A percentile compares a stretch with the other conserved stretches of the same genome.
These are phyloP conservation scores for Criorhina ranunculi DNA, from an alignment of 2,888 invertebrate species.

Conservation along the genomic window DNA sequence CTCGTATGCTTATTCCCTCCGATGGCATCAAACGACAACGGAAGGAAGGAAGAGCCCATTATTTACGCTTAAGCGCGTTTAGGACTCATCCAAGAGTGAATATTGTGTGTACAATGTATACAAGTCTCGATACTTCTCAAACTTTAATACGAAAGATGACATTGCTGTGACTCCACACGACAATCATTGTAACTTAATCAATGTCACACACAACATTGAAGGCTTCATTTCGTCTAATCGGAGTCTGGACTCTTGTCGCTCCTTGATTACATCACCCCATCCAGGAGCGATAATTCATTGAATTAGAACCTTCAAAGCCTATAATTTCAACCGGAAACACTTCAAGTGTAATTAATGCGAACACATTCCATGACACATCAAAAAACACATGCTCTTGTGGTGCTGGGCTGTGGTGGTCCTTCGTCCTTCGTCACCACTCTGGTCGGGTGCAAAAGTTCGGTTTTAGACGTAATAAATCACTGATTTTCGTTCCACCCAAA, in stretches of 20 bases:
- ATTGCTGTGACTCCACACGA: slow-evolving; percentile 31
- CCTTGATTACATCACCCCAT: slow-evolving; percentile 24
- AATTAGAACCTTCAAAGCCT: slow-evolving; percentile 52
- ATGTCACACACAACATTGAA: slow-evolving; percentile 43
- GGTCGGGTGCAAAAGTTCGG: too few relatives aligned
- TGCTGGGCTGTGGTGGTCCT: not conserved
- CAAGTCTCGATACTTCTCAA: not conserved
- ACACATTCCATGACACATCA: slow-evolving; percentile 28
- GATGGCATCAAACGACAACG: slow-evolving; percentile 1
- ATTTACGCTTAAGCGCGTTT: slow-evolving; percentile 51
- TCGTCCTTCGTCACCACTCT: not conserved
- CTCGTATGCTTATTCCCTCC: slow-evolving; percentile 21
- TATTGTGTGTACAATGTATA: slow-evolving; percentile 6
- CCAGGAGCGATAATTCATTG: slow-evolving; percentile 36
- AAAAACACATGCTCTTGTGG: slow-evolving; percentile 57
- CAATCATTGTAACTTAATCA: slow-evolving; percentile 58
- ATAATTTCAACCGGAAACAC: slow-evolving; percentile 52
- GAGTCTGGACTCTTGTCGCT: slow-evolving; percentile 8
- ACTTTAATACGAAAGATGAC: slow-evolving; percentile 50
- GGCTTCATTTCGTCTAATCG: not conserved
- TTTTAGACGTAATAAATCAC: slow-evolving; percentile 52
- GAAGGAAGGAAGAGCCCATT: slow-evolving; percentile 47
- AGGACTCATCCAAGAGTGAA: slow-evolving; percentile 41
- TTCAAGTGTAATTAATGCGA: slow-evolving; percentile 62
- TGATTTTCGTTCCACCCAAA: slow-evolving; percentile 30